Conservation (phyloP, 2,888 invertebrate genomes). For the Sinotaia quadrata region DNA sequence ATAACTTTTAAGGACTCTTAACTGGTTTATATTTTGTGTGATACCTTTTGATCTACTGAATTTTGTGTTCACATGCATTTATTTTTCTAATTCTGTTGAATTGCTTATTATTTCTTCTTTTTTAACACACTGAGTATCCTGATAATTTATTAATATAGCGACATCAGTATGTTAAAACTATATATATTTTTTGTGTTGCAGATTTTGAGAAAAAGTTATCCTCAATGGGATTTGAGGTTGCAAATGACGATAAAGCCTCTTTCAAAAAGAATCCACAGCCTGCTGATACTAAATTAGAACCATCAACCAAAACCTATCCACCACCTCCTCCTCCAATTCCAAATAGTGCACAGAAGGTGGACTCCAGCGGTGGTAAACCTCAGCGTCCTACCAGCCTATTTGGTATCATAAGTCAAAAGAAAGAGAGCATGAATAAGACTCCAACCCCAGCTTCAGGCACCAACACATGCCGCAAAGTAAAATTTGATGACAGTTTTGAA, state of each 20-base stretch:
- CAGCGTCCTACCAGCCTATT: conserved; percentile 49
- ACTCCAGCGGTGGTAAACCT: conserved; percentile 17
- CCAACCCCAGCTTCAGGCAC: conserved; percentile 7
- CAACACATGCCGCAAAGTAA: conserved; percentile 34
- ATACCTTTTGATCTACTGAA: too few species aligned
- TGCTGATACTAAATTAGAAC: conserved; percentile 6
- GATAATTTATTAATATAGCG: too few species aligned
- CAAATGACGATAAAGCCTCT: conserved; percentile 44
- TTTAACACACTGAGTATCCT: too few species aligned
- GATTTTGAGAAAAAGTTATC: conserved; percentile 68
- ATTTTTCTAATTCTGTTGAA: too few species aligned
- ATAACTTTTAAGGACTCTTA: too few species aligned
- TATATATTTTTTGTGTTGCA: conserved; percentile 41
- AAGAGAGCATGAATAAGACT: conserved; percentile 2
- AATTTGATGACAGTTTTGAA: conserved; percentile 58
- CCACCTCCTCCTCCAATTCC: conserved; percentile 23
- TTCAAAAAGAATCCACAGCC: conserved; percentile 34
- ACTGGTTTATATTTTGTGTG: too few species aligned
- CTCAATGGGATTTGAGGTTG: conserved; percentile 66
- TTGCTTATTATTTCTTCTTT: too few species aligned
- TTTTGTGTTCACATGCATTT: too few species aligned
- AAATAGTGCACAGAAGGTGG: conserved; percentile 1
- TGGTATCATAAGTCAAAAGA: conserved; percentile 55
- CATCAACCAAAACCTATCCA: conserved; percentile 22
- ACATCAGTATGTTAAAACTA: too few species aligned